phyloP scores from a whole-genome alignment of 2,888 invertebrate genomes.

The Argyresthia goedartella region DNA sequence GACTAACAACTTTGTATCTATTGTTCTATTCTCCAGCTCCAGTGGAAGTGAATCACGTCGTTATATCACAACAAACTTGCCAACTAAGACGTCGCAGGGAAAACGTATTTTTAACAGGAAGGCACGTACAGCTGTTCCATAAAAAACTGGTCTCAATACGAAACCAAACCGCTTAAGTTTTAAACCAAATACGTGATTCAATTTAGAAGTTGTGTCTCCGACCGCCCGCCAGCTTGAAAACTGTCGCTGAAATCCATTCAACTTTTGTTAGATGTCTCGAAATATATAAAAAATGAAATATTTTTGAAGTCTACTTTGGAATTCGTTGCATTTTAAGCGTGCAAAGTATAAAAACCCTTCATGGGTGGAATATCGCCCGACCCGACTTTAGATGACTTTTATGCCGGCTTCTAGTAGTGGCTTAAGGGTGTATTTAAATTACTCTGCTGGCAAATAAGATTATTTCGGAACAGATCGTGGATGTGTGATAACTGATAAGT shows the following conservation, averaged over 20 bases:
- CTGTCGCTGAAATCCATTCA: constrained; percentile 51
- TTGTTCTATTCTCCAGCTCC: too few relatives aligned
- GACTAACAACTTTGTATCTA: too few relatives aligned
- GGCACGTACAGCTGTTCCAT: constrained; percentile 53
- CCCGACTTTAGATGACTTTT: too few relatives aligned
- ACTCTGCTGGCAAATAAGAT: too few relatives aligned
- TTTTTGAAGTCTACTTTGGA: constrained; percentile 18
- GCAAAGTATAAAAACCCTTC: not conserved
- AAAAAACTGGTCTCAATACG: constrained; percentile 56
- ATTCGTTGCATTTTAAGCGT: not conserved
- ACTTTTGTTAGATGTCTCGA: constrained; percentile 47
- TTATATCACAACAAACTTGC: constrained; percentile 4
- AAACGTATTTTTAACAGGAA: constrained; percentile 40
- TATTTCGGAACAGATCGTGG: too few relatives aligned
- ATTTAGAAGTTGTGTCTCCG: constrained; percentile 59
- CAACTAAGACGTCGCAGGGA: constrained; percentile 42
- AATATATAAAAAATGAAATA: constrained; percentile 24
- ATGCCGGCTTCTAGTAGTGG: too few relatives aligned
- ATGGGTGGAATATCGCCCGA: too few relatives aligned
- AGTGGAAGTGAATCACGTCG: not conserved
- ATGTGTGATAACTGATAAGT: too few relatives aligned
- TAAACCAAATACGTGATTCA: constrained; percentile 69
- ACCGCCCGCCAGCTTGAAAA: constrained; percentile 40
- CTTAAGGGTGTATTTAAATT: too few relatives aligned
- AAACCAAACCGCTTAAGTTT: constrained; percentile 66